Evolutionary conservation across 2,113 vertebrate genomes (phyloP).

Genomic region (Neolamprologus falcicula): DNA sequence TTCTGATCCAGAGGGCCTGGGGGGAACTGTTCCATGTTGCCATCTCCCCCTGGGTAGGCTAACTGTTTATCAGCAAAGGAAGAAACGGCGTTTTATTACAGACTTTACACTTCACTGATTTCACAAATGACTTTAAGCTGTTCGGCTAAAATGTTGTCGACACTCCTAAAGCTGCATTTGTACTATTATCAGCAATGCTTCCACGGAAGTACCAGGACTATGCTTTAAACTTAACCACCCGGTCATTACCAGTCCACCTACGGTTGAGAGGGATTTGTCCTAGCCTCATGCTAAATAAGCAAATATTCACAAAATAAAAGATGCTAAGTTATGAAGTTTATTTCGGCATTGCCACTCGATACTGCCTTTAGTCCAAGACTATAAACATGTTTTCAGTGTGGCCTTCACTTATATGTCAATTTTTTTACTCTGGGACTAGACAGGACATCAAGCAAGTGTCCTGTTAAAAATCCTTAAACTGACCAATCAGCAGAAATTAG

Average conservation of each 20-base stretch:
- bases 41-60: constrained; percentile 41
- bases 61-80: constrained; percentile 27
- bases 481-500: background rate
- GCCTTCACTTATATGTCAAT: background rate
- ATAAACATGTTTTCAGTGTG: background rate
- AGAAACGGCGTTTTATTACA: background rate
- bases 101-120: background rate
- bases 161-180: background rate
- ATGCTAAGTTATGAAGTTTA: background rate
- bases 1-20: constrained; percentile 50
- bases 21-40: constrained; percentile 59
- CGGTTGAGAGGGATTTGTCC: background rate
- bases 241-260: background rate
- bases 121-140: background rate
- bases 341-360: background rate
- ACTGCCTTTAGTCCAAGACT: rapidly evolving
- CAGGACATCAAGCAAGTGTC: background rate
- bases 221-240: background rate
- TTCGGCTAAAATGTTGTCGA: background rate
- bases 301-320: background rate
- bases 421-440: background rate
- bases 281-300: background rate
- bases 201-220: rapidly evolving
- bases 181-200: background rate
- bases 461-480: background rate